Evolutionary conservation across 2,888 invertebrate species (phyloP).

Genomic region (Mycalesis mineus): DNA sequence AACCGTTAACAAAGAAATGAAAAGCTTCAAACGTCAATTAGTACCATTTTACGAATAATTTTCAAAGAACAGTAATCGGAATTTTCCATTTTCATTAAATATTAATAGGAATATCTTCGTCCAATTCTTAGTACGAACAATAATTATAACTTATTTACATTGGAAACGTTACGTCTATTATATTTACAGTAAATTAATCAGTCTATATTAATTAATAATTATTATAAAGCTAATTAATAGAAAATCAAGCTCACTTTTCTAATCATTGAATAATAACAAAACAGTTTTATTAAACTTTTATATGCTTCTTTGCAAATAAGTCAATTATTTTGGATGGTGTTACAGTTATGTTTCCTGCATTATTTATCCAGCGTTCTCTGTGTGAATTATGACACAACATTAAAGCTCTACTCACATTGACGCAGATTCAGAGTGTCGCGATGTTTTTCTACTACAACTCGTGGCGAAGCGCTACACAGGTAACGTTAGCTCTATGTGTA

Average conservation of each 20-base stretch:
- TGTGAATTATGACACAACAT: no score
- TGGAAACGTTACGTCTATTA: constrained; percentile 14
- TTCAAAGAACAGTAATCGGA: background rate
- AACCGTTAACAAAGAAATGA: background rate
- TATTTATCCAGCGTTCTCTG: no score
- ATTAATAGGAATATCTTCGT: constrained; percentile 26
- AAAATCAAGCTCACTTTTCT: constrained; percentile 23
- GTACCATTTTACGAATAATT: background rate
- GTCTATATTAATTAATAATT: constrained; percentile 53
- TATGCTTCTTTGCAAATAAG: no score
- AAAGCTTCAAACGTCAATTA: background rate
- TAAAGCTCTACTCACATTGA: no score
- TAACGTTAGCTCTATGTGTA: no score
- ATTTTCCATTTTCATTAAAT: constrained; percentile 1
- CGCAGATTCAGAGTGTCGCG: no score
- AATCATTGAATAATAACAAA: background rate
- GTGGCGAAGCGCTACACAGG: no score
- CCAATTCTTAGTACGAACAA: constrained; percentile 4
- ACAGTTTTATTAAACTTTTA: background rate
- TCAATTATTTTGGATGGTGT: no score
- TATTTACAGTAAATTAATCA: constrained; percentile 59
- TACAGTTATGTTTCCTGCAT: no score
- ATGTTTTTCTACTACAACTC: no score
- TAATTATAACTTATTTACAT: constrained; percentile 22
- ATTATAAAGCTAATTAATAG: constrained; percentile 35